Conservation (phyloP, 2,888 invertebrate species). For the Phasia obesa region DNA sequence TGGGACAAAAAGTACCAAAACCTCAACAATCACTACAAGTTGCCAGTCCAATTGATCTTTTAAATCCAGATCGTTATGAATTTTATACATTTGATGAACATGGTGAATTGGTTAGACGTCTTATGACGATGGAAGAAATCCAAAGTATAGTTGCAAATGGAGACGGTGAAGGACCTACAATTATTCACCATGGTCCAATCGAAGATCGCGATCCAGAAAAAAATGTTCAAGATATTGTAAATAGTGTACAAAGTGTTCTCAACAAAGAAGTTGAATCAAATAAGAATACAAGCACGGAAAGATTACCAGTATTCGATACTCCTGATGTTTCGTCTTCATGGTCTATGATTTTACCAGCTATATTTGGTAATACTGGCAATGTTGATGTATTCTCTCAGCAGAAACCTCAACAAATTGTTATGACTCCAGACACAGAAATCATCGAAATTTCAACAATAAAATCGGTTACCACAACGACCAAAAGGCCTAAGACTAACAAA, state of each 20-base stretch:
- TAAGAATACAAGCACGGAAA: constrained; percentile 83
- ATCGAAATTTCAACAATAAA: constrained; percentile 78
- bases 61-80: constrained; percentile 92
- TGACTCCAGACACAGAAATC: constrained; percentile 82
- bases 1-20: constrained; percentile 87
- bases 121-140: constrained; percentile 93
- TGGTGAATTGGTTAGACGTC: constrained; percentile 90
- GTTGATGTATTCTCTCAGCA: constrained; percentile 85
- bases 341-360: constrained; percentile 91
- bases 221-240: constrained; percentile 90
- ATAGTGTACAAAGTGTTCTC: constrained; percentile 91
- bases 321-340: constrained; percentile 90
- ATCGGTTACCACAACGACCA: constrained; percentile 72
- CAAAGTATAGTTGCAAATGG: constrained; percentile 93
- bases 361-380: constrained; percentile 88
- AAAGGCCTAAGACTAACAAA: constrained; percentile 77
- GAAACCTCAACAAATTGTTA: constrained; percentile 80
- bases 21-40: constrained; percentile 86
- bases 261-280: constrained; percentile 87
- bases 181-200: constrained; percentile 79
- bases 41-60: constrained; percentile 90
- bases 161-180: constrained; percentile 85
- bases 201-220: constrained; percentile 85
- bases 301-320: constrained; percentile 84
- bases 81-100: constrained; percentile 94